Evolutionary conservation across 2,113 vertebrate species (phyloP), one percentile per base, ranked within the genome.

Genomic region (Epinephelus cyanopodus): DNA sequence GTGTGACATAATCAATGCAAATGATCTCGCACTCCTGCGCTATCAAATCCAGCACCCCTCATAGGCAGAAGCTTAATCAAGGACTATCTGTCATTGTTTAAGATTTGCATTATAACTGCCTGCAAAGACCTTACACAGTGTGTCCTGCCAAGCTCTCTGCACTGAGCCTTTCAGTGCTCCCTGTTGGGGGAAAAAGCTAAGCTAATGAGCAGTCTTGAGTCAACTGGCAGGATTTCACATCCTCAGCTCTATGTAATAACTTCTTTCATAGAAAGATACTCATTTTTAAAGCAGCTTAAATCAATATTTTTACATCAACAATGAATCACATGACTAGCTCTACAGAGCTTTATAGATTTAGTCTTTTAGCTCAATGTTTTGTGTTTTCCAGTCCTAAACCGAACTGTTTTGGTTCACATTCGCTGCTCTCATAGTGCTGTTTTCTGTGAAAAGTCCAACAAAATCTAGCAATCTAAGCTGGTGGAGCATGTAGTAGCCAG

Each of bases 1-100:
- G 33, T 68, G 75, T 86, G 89, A 93, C 90, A 91, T 80, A 87
- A 94, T 93, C 89, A 84, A 92, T 93, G 92, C 79, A 89, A 93
- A 92, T 92, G 85, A 92, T 91, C 82, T 61, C 42, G 19, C 78
- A 56, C 82, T 65, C 73, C 50, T 39, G 65, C 53, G 72, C 81
- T 69, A 77, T 80, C 81, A 81, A 89, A 92, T 68, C 74, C 72
- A 39, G 50, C n/a, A 70, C 33, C 19, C 5, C 70, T 88, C 29
- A 71, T 21, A 75, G 82, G 70, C 66, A 64, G n/a, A 71, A 29
- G 75, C 67, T 86, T 87, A 87, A 91, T 89, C 86, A 86, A 87
- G 79, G 78, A 58, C 69, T 73, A 70, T 77, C 78, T 83, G 84
- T 87, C 87, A 77, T 81, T 85, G 77, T 83, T 85, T 83, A 66